Evolutionary conservation across 2,797 vertebrate genomes (phyloP), one percentile per base, ranked within the genome.

Genomic region (Allobates femoralis): DNA sequence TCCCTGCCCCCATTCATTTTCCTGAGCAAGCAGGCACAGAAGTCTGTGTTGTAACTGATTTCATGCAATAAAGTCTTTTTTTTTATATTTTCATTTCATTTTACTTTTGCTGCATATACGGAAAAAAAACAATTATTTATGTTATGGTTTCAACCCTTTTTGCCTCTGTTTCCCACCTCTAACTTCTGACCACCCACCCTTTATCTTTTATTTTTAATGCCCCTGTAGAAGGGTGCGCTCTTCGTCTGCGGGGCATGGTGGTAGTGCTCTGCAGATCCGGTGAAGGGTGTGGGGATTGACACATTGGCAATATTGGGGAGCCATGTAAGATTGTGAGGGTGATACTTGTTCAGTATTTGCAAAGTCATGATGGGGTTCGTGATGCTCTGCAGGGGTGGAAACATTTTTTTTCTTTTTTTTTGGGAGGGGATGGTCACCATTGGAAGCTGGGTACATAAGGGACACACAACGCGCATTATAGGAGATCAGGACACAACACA

Each of bases 41-140:
- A 88, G 82, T 88, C 86, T 88, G 86, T 88, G 86, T 88, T 88
- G 86, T 88, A 88, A 88, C 86, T 88, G 86, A 88, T 88, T 88
- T 88, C 83, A 88, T 88, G 86, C 86, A 88, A 88, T 88, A 88
- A 88, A 88, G 86, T 88, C 83, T 88, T 88, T 88, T 86, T 87
- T 87, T 79, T 87, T 78, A 71, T 87, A 87, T 83, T 87, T 81
- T 87, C 86, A 87, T 87, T 87, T 87, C 67, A 87, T 79, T 87
- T 87, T 87, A 83, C 62, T 73, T 87, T 82, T 77, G 71, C 71
- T 87, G 85, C 80, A 69, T 76, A 60, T 84, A 62, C 21, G 32
- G 41, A 64, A 79, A 41, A 18, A 23, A 58, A 73, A 73, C 21
- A 10, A 67, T 56, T 81, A 62, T 86, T 82, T 86, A 76, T 64